These are phyloP conservation scores for Phrynocephalus forsythii DNA, from an alignment of 2,797 vertebrate species.

Conservation along the genomic window DNA sequence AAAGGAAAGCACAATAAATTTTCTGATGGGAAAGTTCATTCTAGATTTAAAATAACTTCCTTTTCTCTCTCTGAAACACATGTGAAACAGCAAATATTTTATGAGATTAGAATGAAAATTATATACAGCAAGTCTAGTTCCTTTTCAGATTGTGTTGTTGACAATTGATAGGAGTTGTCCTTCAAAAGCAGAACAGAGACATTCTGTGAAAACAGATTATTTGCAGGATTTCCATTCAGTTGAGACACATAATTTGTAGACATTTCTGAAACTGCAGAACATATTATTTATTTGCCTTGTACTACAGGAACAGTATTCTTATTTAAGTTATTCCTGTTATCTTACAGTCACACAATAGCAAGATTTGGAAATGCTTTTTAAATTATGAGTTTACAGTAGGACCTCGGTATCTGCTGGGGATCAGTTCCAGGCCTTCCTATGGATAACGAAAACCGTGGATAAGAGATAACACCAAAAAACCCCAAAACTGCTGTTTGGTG, in stretches of 20 bases:
- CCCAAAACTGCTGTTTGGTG: too few species aligned
- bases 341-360: constrained; percentile 50
- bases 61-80: constrained; percentile 51
- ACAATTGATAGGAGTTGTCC: neutral
- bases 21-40: constrained; percentile 69
- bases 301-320: constrained; percentile 58
- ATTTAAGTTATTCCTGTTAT: constrained; percentile 58
- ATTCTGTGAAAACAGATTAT: constrained; percentile 19
- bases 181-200: constrained; percentile 36
- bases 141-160: rapidly evolving
- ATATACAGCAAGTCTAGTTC: constrained; percentile 5
- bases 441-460: too few species aligned
- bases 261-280: neutral
- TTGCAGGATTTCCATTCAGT: constrained; percentile 32
- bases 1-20: constrained; percentile 59
- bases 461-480: too few species aligned
- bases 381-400: constrained; percentile 8
- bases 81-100: constrained; percentile 46
- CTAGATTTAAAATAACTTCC: constrained; percentile 53
- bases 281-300: constrained; percentile 54
- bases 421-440: too few species aligned
- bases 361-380: constrained; percentile 59
- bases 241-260: constrained; percentile 25
- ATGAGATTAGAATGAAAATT: constrained; percentile 33
- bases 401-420: too few species aligned